A percentile compares a stretch with the other conserved stretches of the same genome.
phyloP scores from a whole-genome alignment of 2,888 invertebrate species.

The Chloroclysta siterata region DNA sequence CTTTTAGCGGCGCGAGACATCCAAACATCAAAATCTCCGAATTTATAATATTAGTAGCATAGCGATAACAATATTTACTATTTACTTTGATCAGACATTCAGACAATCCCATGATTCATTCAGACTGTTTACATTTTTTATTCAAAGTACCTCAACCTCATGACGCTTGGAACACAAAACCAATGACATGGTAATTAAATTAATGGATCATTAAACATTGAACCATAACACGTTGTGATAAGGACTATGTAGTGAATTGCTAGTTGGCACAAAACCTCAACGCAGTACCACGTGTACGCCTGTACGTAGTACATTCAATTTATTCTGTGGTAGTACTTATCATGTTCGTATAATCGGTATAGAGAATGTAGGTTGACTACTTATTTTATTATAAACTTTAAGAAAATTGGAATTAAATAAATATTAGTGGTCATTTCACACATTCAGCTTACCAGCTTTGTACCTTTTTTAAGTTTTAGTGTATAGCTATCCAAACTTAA shows the following conservation, averaged over 20 bases:
- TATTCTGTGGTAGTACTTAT: background rate
- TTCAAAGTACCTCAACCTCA: background rate
- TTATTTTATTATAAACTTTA: too few relatives aligned
- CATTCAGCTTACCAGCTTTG: too few relatives aligned
- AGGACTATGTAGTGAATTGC: slow-evolving; percentile 35
- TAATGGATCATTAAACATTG: slow-evolving; percentile 34
- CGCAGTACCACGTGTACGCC: slow-evolving; percentile 25
- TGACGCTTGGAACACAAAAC: slow-evolving; percentile 66
- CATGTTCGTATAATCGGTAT: background rate
- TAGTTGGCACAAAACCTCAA: slow-evolving; percentile 62
- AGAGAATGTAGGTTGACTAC: background rate
- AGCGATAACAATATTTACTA: too few relatives aligned
- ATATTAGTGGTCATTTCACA: too few relatives aligned
- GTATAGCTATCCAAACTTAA: too few relatives aligned
- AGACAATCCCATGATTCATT: slow-evolving; percentile 40
- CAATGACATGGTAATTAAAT: slow-evolving; percentile 30
- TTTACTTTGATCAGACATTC: too few relatives aligned
- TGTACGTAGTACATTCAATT: background rate
- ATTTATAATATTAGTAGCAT: too few relatives aligned
- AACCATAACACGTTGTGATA: slow-evolving; percentile 44
- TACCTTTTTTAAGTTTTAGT: too few relatives aligned
- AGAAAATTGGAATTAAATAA: too few relatives aligned
- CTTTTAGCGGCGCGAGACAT: too few relatives aligned
- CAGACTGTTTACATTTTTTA: slow-evolving; percentile 27
- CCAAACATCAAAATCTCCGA: too few relatives aligned